Conservation (phyloP, 30 jellyfish, hydroid and myxozoan genomes). For the Clytia hemisphaerica region DNA sequence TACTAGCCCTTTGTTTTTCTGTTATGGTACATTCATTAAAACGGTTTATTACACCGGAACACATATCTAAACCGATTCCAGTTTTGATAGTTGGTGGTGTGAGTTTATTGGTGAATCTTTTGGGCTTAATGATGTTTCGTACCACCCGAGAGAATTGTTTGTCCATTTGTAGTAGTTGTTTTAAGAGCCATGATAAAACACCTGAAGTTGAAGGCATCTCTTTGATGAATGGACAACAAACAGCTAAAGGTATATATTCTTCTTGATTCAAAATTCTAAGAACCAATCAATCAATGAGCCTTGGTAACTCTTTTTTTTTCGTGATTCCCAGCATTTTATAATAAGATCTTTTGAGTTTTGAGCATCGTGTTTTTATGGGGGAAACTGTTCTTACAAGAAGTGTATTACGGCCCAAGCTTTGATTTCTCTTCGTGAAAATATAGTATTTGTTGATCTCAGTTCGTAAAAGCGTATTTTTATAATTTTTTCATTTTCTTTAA, state of each 20-base stretch:
- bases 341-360: too few relatives aligned
- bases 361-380: too few relatives aligned
- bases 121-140: conserved; percentile 72
- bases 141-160: conserved; percentile 17
- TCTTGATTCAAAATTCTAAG: too few relatives aligned
- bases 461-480: too few relatives aligned
- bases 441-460: too few relatives aligned
- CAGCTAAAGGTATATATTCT: background rate
- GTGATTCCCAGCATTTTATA: too few relatives aligned
- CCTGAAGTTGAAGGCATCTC: background rate
- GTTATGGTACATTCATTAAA: conserved; percentile 55
- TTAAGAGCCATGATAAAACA: background rate
- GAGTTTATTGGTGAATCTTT: conserved; percentile 39
- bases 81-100: conserved; percentile 66
- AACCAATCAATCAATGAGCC: too few relatives aligned
- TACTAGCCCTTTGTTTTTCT: conserved; percentile 75
- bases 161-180: conserved; percentile 1
- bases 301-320: too few relatives aligned
- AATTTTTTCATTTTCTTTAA: too few relatives aligned
- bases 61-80: conserved; percentile 46
- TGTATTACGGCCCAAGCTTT: too few relatives aligned
- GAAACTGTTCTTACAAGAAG: too few relatives aligned
- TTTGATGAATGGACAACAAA: background rate
- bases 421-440: too few relatives aligned
- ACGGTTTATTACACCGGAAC: conserved; percentile 55